Evolutionary conservation across 2,888 invertebrate species (phyloP).

Genomic region (Vesta saturnalis): DNA sequence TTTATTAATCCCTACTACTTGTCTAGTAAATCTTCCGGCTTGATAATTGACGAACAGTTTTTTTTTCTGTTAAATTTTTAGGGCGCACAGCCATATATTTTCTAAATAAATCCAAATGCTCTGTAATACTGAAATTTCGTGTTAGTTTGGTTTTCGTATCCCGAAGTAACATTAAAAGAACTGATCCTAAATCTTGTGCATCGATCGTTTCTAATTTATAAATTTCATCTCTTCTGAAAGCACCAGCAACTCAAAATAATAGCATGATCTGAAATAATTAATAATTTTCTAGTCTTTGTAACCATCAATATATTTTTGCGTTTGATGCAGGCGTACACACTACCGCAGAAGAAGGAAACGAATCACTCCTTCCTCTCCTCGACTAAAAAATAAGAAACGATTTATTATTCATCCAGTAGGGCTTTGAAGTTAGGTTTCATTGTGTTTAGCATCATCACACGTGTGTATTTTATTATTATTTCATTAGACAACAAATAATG

Average conservation of each 20-base stretch:
- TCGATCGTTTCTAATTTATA: slow-evolving; percentile 2
- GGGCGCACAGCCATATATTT: slow-evolving; percentile 8
- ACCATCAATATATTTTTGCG: no score
- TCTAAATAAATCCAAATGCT: not conserved
- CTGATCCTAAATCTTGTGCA: not conserved
- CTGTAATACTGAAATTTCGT: slow-evolving; percentile 3
- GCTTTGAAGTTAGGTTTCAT: no score
- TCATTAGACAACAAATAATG: no score
- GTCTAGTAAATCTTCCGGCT: not conserved
- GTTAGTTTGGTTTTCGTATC: slow-evolving; percentile 11
- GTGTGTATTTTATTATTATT: no score
- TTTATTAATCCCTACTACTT: slow-evolving; percentile 2
- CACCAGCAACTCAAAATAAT: not conserved
- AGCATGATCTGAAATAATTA: not conserved
- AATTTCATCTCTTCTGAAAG: not conserved
- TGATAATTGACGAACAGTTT: slow-evolving; percentile 5
- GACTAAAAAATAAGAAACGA: no score
- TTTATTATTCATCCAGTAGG: no score
- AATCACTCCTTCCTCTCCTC: no score
- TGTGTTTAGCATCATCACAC: no score
- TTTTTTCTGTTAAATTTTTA: not conserved
- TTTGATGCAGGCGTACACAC: no score
- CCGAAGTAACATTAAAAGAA: not conserved
- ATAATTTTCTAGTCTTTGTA: no score
- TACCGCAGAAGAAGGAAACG: no score